Evolutionary conservation across 2,797 vertebrate species (phyloP), one percentile per base, ranked within the genome.

Genomic region (Takifugu ocellatus): DNA sequence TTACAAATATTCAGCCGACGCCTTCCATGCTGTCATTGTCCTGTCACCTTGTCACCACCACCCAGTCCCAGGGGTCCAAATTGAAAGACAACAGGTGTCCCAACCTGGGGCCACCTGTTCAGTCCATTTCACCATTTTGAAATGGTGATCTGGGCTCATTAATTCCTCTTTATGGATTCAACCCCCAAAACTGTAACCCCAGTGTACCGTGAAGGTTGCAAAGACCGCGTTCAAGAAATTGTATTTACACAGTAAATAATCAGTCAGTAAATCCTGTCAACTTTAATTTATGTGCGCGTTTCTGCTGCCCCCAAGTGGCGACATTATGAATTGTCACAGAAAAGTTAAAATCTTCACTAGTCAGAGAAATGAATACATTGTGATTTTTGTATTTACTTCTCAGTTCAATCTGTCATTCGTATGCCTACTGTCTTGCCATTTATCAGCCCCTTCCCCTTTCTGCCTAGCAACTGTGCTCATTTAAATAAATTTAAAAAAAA

Each of bases 11-110:
- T 17, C 43, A 43, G 9, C 25, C 36, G 6, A 63, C 50, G 25
- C 25, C 55, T 53, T 9, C 31, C 52, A 49, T 53, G 54, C 54
- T 63, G 66, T 70, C 64, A 73, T 29, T 15, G 3, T 47, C 26
- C 62, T 26, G 15, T 47, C 59, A 49, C 50, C 61, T 49, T 59
- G 65, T 72, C 77, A 68, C 42, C 70, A 27, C 71, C 71, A 24
- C 54, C 51, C 57, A 62, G 42, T 64, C 78, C 74, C 70, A 52
- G 82, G 79, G 83, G 78, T 75, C 70, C 66, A 51, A 53, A 60
- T 57, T 69, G 66, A 76, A 61, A 68, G 64, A 33, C 74, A 72
- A 79, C 87, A 86, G 87, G 79, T 88, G 85, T 79, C 57, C 57
- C 62, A 39, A 39, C 16, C 17, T 52, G 66, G 61, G 59, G 74